Base-by-base conservation (phyloP, 2,113 vertebrate genomes). In the Mobula hypostoma region DNA sequence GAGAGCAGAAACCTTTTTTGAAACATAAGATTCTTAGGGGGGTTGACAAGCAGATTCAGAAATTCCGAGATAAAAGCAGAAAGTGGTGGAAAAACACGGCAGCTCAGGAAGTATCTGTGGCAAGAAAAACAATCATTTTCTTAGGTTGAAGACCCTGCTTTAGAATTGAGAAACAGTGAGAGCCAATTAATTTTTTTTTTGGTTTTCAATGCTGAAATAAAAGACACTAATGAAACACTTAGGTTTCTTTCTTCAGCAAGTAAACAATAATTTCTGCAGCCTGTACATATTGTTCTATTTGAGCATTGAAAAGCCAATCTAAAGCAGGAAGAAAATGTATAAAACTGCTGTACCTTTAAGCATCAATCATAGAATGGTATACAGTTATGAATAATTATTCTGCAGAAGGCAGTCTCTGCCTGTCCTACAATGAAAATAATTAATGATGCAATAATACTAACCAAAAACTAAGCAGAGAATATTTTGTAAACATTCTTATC, bases 391-490 rank as follows among this genome's bases (percentile, higher is more conserved):
- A 93, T 93, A 76, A 93, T 74, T 93, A 93, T 70, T 93, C 91
- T 93, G 91, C 91, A 93, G 36, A 56, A 93, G 94, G 90, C 96
- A 95, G 95, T 96, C 95, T 95, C 95, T 96, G 77, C 94, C 95
- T 96, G 96, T 95, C 72, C 96, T 95, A 95, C 95, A 94, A 95
- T 58, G 95, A 95, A 96, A 94, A 96, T 96, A 96, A 97, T 96
- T 96, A 97, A 96, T 97, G 96, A 95, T 95, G 95, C 96, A 97
- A 96, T 97, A 97, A 96, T 95, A 96, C 95, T 94, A 96, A 95
- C 96, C 96, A 96, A 95, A 36, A 96, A 93, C 90, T 94, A 96
- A 95, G 96, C 96, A 96, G 95, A 95, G 95, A 96, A 96, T 96
- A 96, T 96, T 96, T 96, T 95, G 96, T 96, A 96, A 96, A 96